Percentiles rank a stretch among this genome's conserved stretches.
Conservation (phyloP, 2,113 vertebrate genomes). For the Podocnemis expansa region DNA sequence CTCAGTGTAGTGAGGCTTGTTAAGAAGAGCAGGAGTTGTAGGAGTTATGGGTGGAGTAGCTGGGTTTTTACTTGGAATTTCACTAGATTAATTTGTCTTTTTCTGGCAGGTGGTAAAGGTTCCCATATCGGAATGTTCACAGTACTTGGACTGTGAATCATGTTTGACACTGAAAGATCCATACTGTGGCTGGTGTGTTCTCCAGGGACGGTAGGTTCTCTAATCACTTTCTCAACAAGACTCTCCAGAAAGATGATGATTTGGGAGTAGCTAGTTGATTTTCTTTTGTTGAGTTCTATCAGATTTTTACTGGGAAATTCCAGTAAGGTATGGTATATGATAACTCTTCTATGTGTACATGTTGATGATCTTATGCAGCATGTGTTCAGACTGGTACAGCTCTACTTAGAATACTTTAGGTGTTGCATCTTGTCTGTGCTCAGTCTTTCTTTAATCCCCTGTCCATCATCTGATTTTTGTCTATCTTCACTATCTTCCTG, state of each 20-base stretch:
- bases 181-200: slow-evolving; percentile 97
- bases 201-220: slow-evolving; percentile 89
- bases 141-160: slow-evolving; percentile 87
- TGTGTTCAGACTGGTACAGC: not conserved
- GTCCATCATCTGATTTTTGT: not conserved
- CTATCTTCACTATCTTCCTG: not conserved
- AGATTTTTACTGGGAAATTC: not conserved
- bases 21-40: not conserved
- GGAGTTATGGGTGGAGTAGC: not conserved
- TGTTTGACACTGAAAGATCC: slow-evolving; percentile 91
- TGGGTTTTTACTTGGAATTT: not conserved
- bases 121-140: slow-evolving; percentile 91
- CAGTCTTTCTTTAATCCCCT: not conserved
- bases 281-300: not conserved
- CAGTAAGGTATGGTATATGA: not conserved
- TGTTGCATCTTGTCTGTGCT: not conserved
- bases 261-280: not conserved
- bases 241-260: not conserved
- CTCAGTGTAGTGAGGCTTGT: not conserved
- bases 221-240: not conserved
- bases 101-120: slow-evolving; percentile 87
- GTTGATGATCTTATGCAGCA: not conserved
- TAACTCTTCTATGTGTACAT: not conserved
- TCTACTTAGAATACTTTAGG: not conserved
- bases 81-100: slow-evolving; percentile 16